Base-by-base conservation (phyloP, 1,140 invertebrate genomes). In the Stegodyphus mimosarum region DNA sequence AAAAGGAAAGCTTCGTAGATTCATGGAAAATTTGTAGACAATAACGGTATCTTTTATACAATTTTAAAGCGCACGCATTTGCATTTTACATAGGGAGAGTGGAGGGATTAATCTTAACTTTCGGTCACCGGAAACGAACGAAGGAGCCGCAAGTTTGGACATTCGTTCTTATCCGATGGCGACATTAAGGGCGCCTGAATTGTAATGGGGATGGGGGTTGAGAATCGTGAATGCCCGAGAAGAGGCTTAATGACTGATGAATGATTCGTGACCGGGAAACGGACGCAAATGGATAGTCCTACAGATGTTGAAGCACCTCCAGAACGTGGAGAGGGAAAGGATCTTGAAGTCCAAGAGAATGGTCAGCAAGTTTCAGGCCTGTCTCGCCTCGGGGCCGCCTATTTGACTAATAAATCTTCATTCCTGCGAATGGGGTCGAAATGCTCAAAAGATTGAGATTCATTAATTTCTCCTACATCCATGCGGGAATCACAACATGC, bases 171-270 rank as follows among this genome's bases (percentile, higher is more conserved):
- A 33, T 7, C 66, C 33, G 9, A 15, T 67, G 66, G 66, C 66
- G 66, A 15, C 66, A 67, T 18, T 18, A 33, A 11, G 72, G 33
- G n/a, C n/a, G 52, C 64, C 64, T 76, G 74, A 76, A 76, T 76
- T 64, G 74, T 76, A 76, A 76, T 76, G 74, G 64, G 74, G 13
- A 60, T 64, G 48, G 51, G n/a, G 33, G 66, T 33, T 33, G 33
- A 33, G 33, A 33, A 33, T 33, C 33, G 33, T 33, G 33, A 33
- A 33, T 33, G 33, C 33, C 33, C 33, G 17, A 48, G 49, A 55
- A 63, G 74, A 55, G 74, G 33, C 74, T 64, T 76, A 76, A 76
- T 76, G 74, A 76, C 74, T 76, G 74, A 76, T 76, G 74, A 76
- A 76, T 64, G 74, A 76, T 76, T 76, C 18, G 60, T 49, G 74